phyloP scores from a whole-genome alignment of 2,888 invertebrate species.

The Lasius fuliginosus region DNA sequence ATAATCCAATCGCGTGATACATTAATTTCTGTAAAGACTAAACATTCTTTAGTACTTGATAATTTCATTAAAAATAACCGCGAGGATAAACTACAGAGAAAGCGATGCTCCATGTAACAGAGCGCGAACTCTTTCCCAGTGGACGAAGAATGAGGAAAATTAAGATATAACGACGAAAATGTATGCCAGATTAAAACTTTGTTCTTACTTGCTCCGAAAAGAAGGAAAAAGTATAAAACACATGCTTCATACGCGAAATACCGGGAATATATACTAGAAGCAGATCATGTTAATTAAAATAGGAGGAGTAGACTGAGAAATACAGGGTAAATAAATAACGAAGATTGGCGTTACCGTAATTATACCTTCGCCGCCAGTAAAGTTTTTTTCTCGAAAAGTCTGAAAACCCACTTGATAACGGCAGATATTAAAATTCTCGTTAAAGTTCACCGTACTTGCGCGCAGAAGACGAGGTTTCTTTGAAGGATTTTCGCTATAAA shows the following conservation, averaged over 20 bases:
- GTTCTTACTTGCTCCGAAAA: background rate
- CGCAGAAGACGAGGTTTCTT: background rate
- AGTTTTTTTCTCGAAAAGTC: slow-evolving; percentile 10
- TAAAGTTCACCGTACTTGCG: slow-evolving; percentile 53
- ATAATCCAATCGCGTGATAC: background rate
- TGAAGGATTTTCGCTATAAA: slow-evolving; percentile 16
- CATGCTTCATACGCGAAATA: background rate
- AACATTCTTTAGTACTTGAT: background rate
- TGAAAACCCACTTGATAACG: background rate
- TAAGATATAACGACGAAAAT: slow-evolving; percentile 1
- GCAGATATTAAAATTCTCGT: slow-evolving; percentile 63
- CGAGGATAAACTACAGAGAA: background rate
- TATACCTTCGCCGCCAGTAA: background rate
- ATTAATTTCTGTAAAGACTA: slow-evolving; percentile 26
- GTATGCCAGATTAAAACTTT: background rate
- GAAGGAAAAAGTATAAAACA: background rate
- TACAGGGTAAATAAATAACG: background rate
- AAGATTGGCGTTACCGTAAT: slow-evolving; percentile 22
- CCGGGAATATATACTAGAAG: background rate
- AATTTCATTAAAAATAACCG: slow-evolving; percentile 4
- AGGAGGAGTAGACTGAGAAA: background rate
- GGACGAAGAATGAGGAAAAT: slow-evolving; percentile 24
- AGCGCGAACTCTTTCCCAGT: background rate
- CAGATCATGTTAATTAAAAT: slow-evolving; percentile 23
- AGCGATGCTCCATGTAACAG: background rate